phyloP scores from a whole-genome alignment of 2,797 vertebrate genomes.

The Enteromius paludinosus region DNA sequence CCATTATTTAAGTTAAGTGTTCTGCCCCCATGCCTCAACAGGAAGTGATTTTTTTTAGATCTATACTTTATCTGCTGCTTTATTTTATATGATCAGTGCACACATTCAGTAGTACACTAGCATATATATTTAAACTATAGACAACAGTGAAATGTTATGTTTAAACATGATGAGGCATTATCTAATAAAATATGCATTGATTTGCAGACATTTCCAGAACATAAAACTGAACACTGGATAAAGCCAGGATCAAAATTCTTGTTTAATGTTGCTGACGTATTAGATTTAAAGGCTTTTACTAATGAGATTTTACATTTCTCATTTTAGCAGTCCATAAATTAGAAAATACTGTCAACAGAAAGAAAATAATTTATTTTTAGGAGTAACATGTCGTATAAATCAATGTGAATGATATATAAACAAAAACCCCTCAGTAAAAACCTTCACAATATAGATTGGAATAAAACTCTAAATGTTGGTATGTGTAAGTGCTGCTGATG shows the following conservation, averaged over 20 bases:
- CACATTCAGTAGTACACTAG: not conserved
- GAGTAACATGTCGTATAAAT: not conserved
- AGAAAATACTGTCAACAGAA: not conserved
- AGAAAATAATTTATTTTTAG: too few relatives aligned
- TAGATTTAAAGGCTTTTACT: not conserved
- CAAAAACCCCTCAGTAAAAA: not conserved
- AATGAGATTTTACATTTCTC: not conserved
- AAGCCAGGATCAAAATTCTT: not conserved
- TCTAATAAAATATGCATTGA: not conserved
- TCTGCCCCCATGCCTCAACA: not conserved
- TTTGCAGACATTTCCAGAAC: not conserved
- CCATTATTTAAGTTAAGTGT: not conserved
- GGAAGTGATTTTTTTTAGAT: not conserved
- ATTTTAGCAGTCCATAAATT: not conserved
- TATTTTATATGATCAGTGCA: not conserved
- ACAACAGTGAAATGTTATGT: not conserved
- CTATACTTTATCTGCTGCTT: not conserved
- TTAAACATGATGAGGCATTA: not conserved
- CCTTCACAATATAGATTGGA: not conserved
- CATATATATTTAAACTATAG: not conserved
- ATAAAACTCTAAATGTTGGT: not conserved
- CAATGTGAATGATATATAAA: not conserved
- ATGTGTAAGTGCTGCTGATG: not conserved
- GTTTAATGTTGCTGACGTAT: not conserved
- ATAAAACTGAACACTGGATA: not conserved